These are phyloP conservation scores for Cichladusa arquata DNA, from an alignment of 2,113 vertebrate genomes.

Conservation along the genomic window DNA sequence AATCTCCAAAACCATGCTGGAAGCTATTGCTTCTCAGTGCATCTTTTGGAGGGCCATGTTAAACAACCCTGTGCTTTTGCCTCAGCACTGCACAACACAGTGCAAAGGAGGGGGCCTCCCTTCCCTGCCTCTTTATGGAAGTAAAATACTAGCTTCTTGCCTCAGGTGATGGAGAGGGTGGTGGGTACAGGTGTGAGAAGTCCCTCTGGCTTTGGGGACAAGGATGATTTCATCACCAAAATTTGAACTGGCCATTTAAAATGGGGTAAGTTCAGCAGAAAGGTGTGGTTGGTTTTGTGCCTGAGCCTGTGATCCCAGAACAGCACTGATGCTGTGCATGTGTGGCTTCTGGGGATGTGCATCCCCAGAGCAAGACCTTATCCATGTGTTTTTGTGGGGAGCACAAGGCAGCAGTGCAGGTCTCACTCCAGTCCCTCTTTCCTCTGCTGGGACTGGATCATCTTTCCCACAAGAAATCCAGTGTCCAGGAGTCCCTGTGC, in stretches of 20 bases:
- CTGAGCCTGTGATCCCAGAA: not conserved
- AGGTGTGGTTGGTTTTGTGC: not conserved
- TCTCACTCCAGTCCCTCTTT: not conserved
- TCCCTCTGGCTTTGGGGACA: not conserved
- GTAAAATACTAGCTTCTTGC: not conserved
- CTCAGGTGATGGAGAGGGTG: not conserved
- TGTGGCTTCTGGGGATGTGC: rapidly evolving
- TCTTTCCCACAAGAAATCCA: not conserved
- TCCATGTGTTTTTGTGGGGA: not conserved
- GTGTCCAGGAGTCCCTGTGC: not conserved
- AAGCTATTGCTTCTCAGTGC: not conserved
- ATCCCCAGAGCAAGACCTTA: not conserved
- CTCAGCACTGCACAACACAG: not conserved
- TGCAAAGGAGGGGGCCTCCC: not conserved
- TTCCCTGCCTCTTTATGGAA: not conserved
- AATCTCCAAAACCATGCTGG: not conserved
- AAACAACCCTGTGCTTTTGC: not conserved
- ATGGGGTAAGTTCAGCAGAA: not conserved
- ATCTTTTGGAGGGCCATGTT: rapidly evolving
- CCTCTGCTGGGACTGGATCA: not conserved
- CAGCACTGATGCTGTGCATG: not conserved
- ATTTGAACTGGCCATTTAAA: not conserved
- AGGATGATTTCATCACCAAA: not conserved
- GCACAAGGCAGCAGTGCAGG: not conserved
- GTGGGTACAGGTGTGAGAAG: not conserved